Evolutionary conservation across 2,113 vertebrate genomes (phyloP), one percentile per base, ranked within the genome.

Genomic region (Haemorhous mexicanus): DNA sequence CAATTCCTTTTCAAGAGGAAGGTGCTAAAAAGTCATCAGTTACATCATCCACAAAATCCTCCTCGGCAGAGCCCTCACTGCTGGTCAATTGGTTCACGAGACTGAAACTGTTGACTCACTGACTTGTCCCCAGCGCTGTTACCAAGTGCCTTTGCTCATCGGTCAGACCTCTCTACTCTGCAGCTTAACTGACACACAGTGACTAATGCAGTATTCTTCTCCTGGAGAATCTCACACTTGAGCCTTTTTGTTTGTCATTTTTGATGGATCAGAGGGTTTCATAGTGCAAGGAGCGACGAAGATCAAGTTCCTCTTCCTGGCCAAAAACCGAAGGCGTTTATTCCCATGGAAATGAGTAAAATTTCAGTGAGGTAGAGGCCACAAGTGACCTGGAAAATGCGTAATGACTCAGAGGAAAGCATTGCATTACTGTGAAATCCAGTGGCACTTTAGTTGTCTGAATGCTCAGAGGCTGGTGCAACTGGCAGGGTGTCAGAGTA

Each of bases 21-120:
- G 93, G 97, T 10, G 78, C 96, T 94, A 98, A 98, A 84, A 99
- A 98, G 81, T 85, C 97, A 2, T 37, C 98, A 0, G 73, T 95
- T 39, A 69, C 97, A 2, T 94, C 98, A 0, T 84, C 98, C 4
- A 43, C 94, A 66, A 94, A 97, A 96, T 89, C 96, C 14, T 95
- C 98, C 2, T 97, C 98, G 0, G 58, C 98, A 27, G 99, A 99
- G 81, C 98, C 98, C 4, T 99, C 99, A 6, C 94, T 99, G 85
- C 96, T 99, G 68, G 98, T 98, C 64, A 98, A 98, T 89, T 99
- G 98, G 99, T 97, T 99, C 49, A 98, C 98, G 2, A 98, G 98
- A 66, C 98, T 99, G 90, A 98, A 99, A 89, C 92, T 99, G 78
- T 98, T 99, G 96, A 99, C 98, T 97, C 99, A 99, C 28, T 99